These are phyloP conservation scores for Drosophila neocordata DNA, from an alignment of 1,140 invertebrate species.

Conservation along the genomic window DNA sequence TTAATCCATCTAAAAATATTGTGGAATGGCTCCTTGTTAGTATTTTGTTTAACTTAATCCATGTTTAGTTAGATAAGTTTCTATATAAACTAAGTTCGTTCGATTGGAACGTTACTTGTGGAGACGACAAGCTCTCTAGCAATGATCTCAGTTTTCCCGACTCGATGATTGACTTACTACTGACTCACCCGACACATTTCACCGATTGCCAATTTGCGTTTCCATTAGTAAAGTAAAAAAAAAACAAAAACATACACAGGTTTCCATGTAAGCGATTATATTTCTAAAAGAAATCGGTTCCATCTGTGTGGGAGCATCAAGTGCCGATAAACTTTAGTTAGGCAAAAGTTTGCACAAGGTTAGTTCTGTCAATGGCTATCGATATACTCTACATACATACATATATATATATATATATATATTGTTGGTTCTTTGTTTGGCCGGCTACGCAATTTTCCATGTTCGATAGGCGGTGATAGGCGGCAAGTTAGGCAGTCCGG, in stretches of 20 bases:
- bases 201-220: slow-evolving; percentile 42
- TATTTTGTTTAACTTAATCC: background rate
- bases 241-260: too few species aligned
- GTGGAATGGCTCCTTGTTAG: too few species aligned
- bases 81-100: slow-evolving; percentile 26
- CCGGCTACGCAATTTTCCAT: slow-evolving; percentile 3
- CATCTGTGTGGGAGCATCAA: slow-evolving; percentile 13
- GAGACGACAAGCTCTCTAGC: background rate
- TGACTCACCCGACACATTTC: slow-evolving; percentile 32
- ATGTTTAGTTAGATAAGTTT: background rate
- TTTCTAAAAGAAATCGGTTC: background rate
- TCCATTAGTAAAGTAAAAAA: slow-evolving; percentile 7
- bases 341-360: background rate
- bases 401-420: background rate
- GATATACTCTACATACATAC: background rate
- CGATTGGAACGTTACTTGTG: slow-evolving; percentile 32
- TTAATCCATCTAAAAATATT: too few species aligned
- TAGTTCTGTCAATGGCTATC: background rate
- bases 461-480: slow-evolving; percentile 15
- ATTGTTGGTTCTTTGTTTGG: slow-evolving; percentile 19
- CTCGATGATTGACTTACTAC: slow-evolving; percentile 38
- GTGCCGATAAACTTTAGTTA: background rate
- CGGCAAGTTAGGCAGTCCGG: slow-evolving; percentile 3
- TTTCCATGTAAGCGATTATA: too few species aligned
- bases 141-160: slow-evolving; percentile 47